Base-by-base conservation (phyloP, 2,888 invertebrate species). In the Cactoblastis cactorum region DNA sequence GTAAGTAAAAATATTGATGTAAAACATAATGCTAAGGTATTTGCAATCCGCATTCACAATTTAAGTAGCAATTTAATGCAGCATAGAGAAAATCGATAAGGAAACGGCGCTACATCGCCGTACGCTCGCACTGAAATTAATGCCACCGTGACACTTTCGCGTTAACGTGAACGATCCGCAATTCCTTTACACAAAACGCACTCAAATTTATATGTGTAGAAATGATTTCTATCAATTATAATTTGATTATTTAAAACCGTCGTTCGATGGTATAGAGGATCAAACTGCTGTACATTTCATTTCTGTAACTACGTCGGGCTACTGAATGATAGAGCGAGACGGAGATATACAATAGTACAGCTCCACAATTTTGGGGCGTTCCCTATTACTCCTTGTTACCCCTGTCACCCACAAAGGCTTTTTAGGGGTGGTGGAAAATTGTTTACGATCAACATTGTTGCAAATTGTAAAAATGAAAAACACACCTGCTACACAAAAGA, bases 81-180 rank as follows among this genome's bases (percentile, higher is more conserved):
- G 88, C 82, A 83, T 80, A 77, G 80, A 80, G 84, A 88, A 87
- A 88, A 88, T 88, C 88, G 85, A 88, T 88, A 88, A 83, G 80
- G 80, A 80, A 82, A 81, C 83, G 73, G 76, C 80, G 80, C 74
- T 79, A 80, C 78, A 78, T 76, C 67, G 75, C 72, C 71, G 62
- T 64, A 69, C 72, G 69, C 69, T 73, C 71, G 66, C 77, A 71
- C 74, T 74, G 59, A 69, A 73, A 69, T 77, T 66, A 69, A 67
- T 69, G 66, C 69, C 66, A 69, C 72, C 69, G 65, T 66, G 65
- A 70, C 74, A 76, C 77, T 74, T 77, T 74, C 66, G 71, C 74
- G 62, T 59, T 59, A 53, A 57, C 62, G 56, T 61, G 34, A 54
- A 62, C 57, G 51, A 65, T 67, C 66, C 59, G 57, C 62, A 65